These are phyloP conservation scores for Clepsis dumicolana DNA, from an alignment of 2,888 invertebrate genomes.

Conservation along the genomic window DNA sequence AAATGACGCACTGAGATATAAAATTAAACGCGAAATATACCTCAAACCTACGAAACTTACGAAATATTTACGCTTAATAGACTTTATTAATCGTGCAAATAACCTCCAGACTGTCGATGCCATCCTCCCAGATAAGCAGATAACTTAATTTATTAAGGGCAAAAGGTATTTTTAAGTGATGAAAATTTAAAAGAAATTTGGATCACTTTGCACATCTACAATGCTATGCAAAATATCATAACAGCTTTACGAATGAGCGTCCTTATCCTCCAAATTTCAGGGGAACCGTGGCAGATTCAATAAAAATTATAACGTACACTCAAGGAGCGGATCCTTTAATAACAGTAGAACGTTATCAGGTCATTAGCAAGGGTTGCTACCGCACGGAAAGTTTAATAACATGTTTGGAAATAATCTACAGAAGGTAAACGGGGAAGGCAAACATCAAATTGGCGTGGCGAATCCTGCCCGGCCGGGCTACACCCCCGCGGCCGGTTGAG, in stretches of 20 bases:
- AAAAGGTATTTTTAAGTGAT: neutral
- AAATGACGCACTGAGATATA: neutral
- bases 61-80: neutral
- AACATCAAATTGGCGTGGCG: constrained; percentile 52
- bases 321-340: constrained; percentile 24
- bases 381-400: constrained; percentile 52
- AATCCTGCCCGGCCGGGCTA: constrained; percentile 23
- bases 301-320: constrained; percentile 23
- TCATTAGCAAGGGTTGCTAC: constrained; percentile 52
- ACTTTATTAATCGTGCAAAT: constrained; percentile 19
- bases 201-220: constrained; percentile 1
- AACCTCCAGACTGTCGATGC: constrained; percentile 17
- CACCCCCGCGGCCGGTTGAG: neutral
- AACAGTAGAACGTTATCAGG: constrained; percentile 47
- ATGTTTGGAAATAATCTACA: constrained; percentile 51
- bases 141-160: neutral
- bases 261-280: neutral
- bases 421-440: constrained; percentile 47
- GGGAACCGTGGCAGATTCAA: constrained; percentile 9
- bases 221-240: neutral
- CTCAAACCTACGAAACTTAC: no score
- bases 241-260: neutral
- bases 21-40: neutral
- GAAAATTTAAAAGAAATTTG: constrained; percentile 2
- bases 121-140: no score